phyloP scores from a whole-genome alignment of 2,888 invertebrate genomes.

The Drosophila mulleri region DNA sequence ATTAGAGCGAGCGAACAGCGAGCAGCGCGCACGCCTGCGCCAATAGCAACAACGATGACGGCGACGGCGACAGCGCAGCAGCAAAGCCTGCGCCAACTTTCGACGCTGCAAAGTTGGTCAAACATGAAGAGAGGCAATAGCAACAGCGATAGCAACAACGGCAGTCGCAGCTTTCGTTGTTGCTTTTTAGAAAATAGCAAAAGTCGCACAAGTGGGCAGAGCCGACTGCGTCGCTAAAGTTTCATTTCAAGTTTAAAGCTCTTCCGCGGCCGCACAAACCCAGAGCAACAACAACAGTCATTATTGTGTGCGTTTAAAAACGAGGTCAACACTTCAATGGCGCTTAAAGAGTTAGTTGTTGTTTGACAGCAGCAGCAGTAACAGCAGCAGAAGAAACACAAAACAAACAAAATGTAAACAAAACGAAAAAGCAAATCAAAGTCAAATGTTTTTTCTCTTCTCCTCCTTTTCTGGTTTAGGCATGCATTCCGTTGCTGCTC shows the following conservation, averaged over 20 bases:
- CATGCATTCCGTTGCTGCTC: conserved; percentile 1
- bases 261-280: conserved; percentile 69
- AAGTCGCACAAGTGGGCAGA: conserved; percentile 42
- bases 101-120: conserved; percentile 71
- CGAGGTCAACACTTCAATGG: conserved; percentile 78
- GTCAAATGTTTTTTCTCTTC: conserved; percentile 22
- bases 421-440: conserved; percentile 51
- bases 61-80: background rate
- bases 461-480: background rate
- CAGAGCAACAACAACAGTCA: conserved; percentile 32
- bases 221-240: conserved; percentile 46
- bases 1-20: conserved; percentile 66
- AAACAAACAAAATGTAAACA: conserved; percentile 59
- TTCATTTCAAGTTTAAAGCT: conserved; percentile 81
- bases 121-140: conserved; percentile 60
- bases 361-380: conserved; percentile 25
- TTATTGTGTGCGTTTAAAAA: conserved; percentile 65
- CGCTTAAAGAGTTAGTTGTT: conserved; percentile 53
- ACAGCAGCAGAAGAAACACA: conserved; percentile 15
- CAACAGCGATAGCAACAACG: background rate
- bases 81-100: conserved; percentile 52
- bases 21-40: conserved; percentile 17
- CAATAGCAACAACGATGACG: conserved; percentile 4
- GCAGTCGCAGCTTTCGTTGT: conserved; percentile 13
- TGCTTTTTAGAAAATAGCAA: conserved; percentile 74